phyloP scores from a whole-genome alignment of 2,797 vertebrate species.

The Parauchenoglanis ngamensis region DNA sequence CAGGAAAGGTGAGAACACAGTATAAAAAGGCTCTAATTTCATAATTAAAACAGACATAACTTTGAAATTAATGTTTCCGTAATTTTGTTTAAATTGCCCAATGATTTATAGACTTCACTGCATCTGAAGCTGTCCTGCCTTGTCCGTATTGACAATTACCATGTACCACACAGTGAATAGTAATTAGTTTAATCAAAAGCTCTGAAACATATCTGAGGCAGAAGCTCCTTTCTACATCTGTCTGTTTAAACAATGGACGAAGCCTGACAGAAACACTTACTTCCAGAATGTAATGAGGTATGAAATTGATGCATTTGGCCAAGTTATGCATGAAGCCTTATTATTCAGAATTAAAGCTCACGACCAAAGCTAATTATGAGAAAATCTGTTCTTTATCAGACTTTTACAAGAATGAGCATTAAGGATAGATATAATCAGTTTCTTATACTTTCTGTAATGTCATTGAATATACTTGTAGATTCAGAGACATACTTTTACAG shows the following conservation, averaged over 20 bases:
- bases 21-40: neutral
- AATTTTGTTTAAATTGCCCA: neutral
- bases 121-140: neutral
- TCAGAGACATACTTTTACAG: neutral
- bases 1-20: neutral
- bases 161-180: neutral
- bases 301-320: conserved; percentile 55
- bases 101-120: neutral
- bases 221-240: conserved; percentile 17
- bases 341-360: conserved; percentile 45
- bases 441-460: neutral
- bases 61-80: neutral
- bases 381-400: conserved; percentile 22
- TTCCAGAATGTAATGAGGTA: conserved; percentile 52
- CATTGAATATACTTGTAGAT: neutral
- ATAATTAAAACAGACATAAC: neutral
- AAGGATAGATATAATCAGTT: conserved; percentile 15
- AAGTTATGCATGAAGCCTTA: conserved; percentile 48
- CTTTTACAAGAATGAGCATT: conserved; percentile 28
- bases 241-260: conserved; percentile 41
- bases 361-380: conserved; percentile 29
- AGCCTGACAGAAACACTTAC: conserved; percentile 40
- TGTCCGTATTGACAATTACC: neutral
- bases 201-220: neutral
- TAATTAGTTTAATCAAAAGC: neutral